phyloP scores from a whole-genome alignment of 2,888 invertebrate species.

The Drosophila borborema region DNA sequence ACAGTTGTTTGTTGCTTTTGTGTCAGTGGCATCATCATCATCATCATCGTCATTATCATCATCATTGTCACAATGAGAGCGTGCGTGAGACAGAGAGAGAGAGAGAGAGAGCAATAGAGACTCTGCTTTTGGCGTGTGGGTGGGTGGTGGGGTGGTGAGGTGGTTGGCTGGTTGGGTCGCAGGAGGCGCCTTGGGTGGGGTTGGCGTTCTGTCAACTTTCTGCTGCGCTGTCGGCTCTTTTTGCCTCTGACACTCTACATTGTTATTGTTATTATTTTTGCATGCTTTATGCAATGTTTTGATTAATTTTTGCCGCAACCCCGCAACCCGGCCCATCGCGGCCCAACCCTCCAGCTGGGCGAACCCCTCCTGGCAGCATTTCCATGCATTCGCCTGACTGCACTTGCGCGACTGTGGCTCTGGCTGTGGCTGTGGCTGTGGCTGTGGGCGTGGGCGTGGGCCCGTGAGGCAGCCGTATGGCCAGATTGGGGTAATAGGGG shows the following conservation, averaged over 20 bases:
- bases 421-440: constrained; percentile 2
- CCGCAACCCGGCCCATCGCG: neutral
- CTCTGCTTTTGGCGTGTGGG: neutral
- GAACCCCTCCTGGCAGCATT: neutral
- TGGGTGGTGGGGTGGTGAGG: neutral
- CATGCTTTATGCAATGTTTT: constrained; percentile 85
- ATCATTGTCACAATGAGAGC: constrained; percentile 37
- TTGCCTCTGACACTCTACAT: constrained; percentile 82
- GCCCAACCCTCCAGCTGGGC: neutral
- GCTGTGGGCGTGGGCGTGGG: constrained; percentile 11
- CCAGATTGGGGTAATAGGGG: constrained; percentile 13
- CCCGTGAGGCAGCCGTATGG: constrained; percentile 3
- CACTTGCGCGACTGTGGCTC: constrained; percentile 60
- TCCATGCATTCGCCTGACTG: constrained; percentile 75
- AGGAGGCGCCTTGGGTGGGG: neutral
- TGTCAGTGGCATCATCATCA: constrained; percentile 77
- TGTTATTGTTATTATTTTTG: constrained; percentile 85
- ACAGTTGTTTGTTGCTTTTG: constrained; percentile 82
- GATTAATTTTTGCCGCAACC: constrained; percentile 84
- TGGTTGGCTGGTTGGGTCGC: neutral
- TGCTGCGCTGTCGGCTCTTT: constrained; percentile 65
- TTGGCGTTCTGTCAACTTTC: constrained; percentile 47
- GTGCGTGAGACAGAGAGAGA: constrained; percentile 4
- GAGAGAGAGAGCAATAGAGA: neutral
- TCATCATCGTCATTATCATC: constrained; percentile 63